Base-by-base conservation (phyloP, 1,140 invertebrate species). In the Stegodyphus dumicola region DNA sequence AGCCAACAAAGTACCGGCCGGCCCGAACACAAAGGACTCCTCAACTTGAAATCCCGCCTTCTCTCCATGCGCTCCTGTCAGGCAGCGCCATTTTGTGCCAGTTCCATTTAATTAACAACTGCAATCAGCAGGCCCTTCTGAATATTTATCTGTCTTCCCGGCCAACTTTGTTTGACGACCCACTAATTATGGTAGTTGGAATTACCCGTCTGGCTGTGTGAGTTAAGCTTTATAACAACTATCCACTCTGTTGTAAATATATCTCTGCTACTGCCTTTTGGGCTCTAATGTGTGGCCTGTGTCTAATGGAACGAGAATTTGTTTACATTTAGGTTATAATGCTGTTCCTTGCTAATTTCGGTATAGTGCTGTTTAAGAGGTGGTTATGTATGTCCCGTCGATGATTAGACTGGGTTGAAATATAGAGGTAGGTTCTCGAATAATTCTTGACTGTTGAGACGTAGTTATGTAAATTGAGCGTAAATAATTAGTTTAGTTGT, bases 71-170 rank as follows among this genome's bases (percentile, higher is more conserved):
- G 33, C 33, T 1, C 1, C 33, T 33, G 33, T 33, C 33, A 33
- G 33, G 33, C 33, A 1, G 33, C 60, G 48, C 60, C 60, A 77
- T 77, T 77, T 52, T 77, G 75, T 66, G 48, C 60, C 75, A 54
- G 60, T 65, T 77, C 60, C 75, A 77, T 77, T 77, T 66, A 77
- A 77, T 77, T 77, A 77, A 77, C 75, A 66, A 1, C 64, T 18
- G 33, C 64, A 77, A 77, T 77, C 64, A 77, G 9, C 48, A 66
- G 52, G 17, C 10, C 33, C 75, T 77, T 77, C 15, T 77, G 75
- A 77, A 77, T 77, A 77, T 77, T 77, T 77, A 77, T 77, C 60
- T 77, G 75, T 65, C 75, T 77, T 66, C 60, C 75, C 48, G 17
- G 49, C 33, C 60, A 11, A 77, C 60, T 64, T 66, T 65, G 75